Evolutionary conservation across 2,113 vertebrate genomes (phyloP).

Genomic region (Zapus hudsonius): DNA sequence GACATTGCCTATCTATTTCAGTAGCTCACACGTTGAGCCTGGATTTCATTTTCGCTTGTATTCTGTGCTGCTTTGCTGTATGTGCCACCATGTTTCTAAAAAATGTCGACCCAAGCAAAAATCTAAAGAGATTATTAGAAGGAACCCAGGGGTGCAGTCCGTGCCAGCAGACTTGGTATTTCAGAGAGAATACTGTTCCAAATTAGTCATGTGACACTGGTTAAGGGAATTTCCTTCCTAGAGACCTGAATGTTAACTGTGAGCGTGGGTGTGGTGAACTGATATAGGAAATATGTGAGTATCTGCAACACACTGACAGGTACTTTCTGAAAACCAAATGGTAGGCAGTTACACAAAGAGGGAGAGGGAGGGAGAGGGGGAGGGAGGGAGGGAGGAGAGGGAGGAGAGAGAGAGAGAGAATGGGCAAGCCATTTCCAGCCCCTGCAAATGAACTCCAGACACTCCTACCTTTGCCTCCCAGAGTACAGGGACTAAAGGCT

Average conservation of each 20-base stretch:
- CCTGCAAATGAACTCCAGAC: too few species aligned
- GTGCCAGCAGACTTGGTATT: neutral
- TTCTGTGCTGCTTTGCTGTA: neutral
- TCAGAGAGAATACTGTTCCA: neutral
- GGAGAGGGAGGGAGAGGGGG: too few species aligned
- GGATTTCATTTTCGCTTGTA: neutral
- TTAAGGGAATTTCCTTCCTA: neutral
- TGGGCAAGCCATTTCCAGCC: too few species aligned
- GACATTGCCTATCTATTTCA: too few species aligned
- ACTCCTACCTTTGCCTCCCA: too few species aligned
- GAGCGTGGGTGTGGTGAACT: neutral
- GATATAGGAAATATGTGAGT: neutral
- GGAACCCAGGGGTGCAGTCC: rapidly evolving
- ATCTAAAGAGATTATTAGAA: neutral
- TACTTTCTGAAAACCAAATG: neutral
- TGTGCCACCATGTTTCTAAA: neutral
- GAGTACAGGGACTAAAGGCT: too few species aligned
- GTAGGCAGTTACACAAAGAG: too few species aligned
- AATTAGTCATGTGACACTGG: neutral
- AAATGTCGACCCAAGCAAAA: neutral
- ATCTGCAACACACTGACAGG: too few species aligned
- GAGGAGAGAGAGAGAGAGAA: too few species aligned
- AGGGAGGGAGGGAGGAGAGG: too few species aligned
- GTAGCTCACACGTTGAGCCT: too few species aligned
- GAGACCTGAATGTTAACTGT: neutral